Evolutionary conservation across 2,888 invertebrate species (phyloP).

Genomic region (Parnassius orleans): DNA sequence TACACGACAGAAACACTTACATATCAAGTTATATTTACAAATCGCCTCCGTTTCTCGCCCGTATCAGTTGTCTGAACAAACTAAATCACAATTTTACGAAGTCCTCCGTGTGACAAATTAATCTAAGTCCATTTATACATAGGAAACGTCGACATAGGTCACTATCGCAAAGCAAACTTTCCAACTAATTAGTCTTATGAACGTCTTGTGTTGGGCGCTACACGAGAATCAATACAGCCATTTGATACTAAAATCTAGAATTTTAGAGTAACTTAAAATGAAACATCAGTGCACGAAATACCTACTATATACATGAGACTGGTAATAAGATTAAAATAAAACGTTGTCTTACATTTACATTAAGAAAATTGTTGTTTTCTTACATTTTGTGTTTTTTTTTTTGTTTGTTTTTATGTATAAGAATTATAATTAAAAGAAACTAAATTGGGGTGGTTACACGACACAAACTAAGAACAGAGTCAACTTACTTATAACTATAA

Average conservation of each 20-base stretch:
- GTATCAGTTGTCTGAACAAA: constrained; percentile 41
- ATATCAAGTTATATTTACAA: constrained; percentile 68
- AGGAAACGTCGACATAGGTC: constrained; percentile 42
- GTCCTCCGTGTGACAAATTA: constrained; percentile 42
- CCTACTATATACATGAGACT: constrained; percentile 69
- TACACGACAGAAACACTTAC: constrained; percentile 63
- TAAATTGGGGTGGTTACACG: constrained; percentile 48
- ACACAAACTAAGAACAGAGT: constrained; percentile 59
- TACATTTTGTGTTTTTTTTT: constrained; percentile 53
- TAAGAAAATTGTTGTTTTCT: constrained; percentile 50
- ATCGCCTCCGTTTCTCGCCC: constrained; percentile 42
- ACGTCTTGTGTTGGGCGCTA: constrained; percentile 54
- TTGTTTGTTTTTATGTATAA: constrained; percentile 50
- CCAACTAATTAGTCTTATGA: constrained; percentile 51
- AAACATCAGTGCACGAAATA: constrained; percentile 75
- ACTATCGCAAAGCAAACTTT: constrained; percentile 48
- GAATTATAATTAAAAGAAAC: constrained; percentile 34
- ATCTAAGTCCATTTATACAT: constrained; percentile 55
- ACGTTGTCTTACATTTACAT: constrained; percentile 49
- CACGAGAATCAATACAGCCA: constrained; percentile 66
- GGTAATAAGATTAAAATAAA: constrained; percentile 53
- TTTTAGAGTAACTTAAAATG: constrained; percentile 61
- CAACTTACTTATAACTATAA: constrained; percentile 43
- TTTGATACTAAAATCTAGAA: constrained; percentile 58
- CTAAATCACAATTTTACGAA: constrained; percentile 47